Conservation (phyloP, 2,113 vertebrate species). For the Eira barbara region DNA sequence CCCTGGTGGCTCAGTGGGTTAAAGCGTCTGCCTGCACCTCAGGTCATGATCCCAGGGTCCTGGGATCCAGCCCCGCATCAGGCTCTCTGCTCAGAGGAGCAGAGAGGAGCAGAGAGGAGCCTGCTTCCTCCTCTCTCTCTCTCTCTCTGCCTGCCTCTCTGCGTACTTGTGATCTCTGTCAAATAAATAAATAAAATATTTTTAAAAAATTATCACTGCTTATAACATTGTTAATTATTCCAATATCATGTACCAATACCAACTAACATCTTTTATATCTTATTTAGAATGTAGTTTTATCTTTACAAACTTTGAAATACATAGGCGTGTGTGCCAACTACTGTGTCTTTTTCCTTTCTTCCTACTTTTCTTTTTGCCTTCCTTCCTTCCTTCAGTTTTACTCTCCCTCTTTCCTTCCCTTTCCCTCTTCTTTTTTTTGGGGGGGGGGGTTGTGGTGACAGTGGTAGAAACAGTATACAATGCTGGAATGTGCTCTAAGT, state of each 20-base stretch:
- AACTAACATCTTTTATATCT: not conserved
- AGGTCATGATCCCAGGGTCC: too few species aligned
- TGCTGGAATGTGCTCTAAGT: not conserved
- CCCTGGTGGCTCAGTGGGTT: too few species aligned
- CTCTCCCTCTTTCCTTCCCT: not conserved
- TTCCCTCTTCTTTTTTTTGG: not conserved
- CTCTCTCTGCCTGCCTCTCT: too few species aligned
- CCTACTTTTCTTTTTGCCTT: not conserved
- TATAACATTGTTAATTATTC: not conserved
- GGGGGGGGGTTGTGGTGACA: rapidly evolving
- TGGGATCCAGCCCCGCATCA: too few species aligned
- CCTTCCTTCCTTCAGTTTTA: not conserved
- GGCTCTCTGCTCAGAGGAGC: too few species aligned
- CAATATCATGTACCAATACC: not conserved
- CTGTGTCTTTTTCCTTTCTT: not conserved
- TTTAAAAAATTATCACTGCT: not conserved
- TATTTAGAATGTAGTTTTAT: constrained; percentile 8
- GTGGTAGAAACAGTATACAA: not conserved
- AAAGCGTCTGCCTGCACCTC: too few species aligned
- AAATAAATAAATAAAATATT: too few species aligned
- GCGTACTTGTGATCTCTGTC: too few species aligned
- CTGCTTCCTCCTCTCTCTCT: too few species aligned
- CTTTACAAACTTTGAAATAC: not conserved
- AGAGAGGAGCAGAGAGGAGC: too few species aligned
- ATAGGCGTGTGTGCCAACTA: not conserved